Evolutionary conservation across 2,797 vertebrate species (phyloP).

Genomic region (Alauda arvensis): DNA sequence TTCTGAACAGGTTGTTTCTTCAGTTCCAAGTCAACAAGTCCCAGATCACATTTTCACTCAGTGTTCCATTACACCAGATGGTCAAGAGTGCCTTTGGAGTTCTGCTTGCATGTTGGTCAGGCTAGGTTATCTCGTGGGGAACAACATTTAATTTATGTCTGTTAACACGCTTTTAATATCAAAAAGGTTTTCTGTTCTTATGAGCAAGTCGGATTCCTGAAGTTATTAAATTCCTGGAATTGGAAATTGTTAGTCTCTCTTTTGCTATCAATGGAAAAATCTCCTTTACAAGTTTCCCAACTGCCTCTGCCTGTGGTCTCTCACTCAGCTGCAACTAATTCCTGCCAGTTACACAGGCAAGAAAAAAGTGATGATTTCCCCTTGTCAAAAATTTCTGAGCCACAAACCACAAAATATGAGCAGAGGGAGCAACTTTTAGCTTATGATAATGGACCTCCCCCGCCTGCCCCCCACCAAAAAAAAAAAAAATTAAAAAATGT

Average conservation of each 20-base stretch:
- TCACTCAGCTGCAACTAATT: not conserved
- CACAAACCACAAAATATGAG: not conserved
- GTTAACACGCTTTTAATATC: not conserved
- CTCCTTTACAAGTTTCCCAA: not conserved
- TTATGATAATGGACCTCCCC: not conserved
- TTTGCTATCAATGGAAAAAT: not conserved
- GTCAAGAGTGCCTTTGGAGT: not conserved
- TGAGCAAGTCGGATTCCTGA: not conserved
- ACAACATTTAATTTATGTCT: not conserved
- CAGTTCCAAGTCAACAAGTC: not conserved
- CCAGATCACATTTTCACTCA: not conserved
- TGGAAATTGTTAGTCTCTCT: not conserved
- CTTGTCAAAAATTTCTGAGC: constrained; percentile 3
- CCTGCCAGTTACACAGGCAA: not conserved
- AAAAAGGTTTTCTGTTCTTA: not conserved
- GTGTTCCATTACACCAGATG: not conserved
- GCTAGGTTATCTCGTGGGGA: not conserved
- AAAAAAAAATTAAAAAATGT: not conserved
- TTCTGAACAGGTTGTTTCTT: not conserved
- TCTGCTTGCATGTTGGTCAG: not conserved
- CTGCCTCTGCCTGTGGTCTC: not conserved
- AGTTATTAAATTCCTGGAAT: not conserved
- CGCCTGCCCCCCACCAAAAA: not conserved
- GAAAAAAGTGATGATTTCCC: not conserved
- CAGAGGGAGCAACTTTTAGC: not conserved